Evolutionary conservation across 2,888 invertebrate species (phyloP), one percentile per base, ranked within the genome.

Genomic region (Oscheius sp.): DNA sequence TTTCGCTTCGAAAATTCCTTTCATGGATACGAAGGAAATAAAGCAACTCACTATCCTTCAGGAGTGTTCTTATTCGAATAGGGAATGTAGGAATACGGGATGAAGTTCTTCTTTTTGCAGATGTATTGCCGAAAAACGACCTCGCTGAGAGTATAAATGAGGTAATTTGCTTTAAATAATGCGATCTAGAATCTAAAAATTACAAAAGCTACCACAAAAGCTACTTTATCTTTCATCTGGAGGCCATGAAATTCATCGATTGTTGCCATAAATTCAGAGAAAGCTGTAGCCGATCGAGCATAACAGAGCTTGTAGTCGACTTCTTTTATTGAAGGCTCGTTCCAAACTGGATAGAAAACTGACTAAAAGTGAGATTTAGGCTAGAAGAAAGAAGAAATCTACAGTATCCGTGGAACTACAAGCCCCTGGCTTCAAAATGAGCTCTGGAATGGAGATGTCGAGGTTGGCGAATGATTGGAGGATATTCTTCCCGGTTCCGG

Each of bases 321-420:
- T 27, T 52, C 27, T 6, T 10, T 15, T 15, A 52, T n/a, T 8
- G 5, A 27, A 29, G 23, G 25, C 8, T 52, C 27, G 12, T 25
- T 29, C 12, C 25, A 52, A 27, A 29, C 29, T 52, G 52, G 52
- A 27, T 52, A 52, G 29, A 52, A 52, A 29, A 52, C 52, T 27
- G 29, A 29, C 52, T 52, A 27, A 52, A 52, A 10, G 12, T 27
- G 3, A 15, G 3, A 42, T 52, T 52, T 52, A 17, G 42, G 37
- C 12, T 10, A 10, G 37, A 37, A 37, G 12, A 29, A 27, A 10
- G 29, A 1, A 0, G 4, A 27, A 52, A 48, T 12, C 15, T 29
- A 52, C 52, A 20, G 52, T 29, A 25, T 25, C 52, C 29, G 29
- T 52, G 12, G 52, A 25, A 52, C 29, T 8, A 10, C 52, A 52